These are phyloP conservation scores for Pseudomyrmex flavicornis DNA, from an alignment of 1,140 invertebrate genomes.

Conservation along the genomic window DNA sequence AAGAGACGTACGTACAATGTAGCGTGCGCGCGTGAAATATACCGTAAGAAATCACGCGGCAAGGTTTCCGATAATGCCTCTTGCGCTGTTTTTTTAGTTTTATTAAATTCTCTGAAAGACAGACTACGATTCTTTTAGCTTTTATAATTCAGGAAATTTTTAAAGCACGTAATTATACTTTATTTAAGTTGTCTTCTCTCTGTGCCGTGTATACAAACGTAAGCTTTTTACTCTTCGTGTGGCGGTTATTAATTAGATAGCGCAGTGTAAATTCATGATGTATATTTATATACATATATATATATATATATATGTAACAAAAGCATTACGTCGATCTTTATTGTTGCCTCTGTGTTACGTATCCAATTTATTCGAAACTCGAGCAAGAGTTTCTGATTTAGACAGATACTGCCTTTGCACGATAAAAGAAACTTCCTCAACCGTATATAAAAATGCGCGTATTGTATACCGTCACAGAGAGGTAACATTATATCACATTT, in stretches of 20 bases:
- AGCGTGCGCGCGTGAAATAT: not conserved
- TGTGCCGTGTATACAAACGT: not conserved
- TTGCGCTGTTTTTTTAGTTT: slow-evolving; percentile 2
- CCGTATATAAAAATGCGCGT: slow-evolving; percentile 65
- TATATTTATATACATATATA: not conserved
- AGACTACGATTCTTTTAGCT: not conserved
- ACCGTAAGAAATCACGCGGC: slow-evolving; percentile 1
- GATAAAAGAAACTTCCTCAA: slow-evolving; percentile 67
- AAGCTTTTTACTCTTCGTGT: not conserved
- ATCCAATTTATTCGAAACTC: slow-evolving; percentile 59
- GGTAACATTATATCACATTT: slow-evolving; percentile 74
- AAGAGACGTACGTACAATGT: slow-evolving; percentile 4
- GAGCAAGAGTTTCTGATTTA: slow-evolving; percentile 59
- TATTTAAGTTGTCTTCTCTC: not conserved
- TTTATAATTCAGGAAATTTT: not conserved
- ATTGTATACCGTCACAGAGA: slow-evolving; percentile 67
- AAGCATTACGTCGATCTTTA: slow-evolving; percentile 31
- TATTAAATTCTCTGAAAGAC: not conserved
- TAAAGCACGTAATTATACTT: not conserved
- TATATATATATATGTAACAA: slow-evolving; percentile 28
- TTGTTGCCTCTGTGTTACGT: slow-evolving; percentile 22
- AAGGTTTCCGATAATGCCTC: not conserved
- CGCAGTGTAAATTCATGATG: slow-evolving; percentile 16
- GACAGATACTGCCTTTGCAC: slow-evolving; percentile 55
- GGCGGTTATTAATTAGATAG: no score